Conservation (phyloP, 2,888 invertebrate species). For the Brenthis hecate region DNA sequence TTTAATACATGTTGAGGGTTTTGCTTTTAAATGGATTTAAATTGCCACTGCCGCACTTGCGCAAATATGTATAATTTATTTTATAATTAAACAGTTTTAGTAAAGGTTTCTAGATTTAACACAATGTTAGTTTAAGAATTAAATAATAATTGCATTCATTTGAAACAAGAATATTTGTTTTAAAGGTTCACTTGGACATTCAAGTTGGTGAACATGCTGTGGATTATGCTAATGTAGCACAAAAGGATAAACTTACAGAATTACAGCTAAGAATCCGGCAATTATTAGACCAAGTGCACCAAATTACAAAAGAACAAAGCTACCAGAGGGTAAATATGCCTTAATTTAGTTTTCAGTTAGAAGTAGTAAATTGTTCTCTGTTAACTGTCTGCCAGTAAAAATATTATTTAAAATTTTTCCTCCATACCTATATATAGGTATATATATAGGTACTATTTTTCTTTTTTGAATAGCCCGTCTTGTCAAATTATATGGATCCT, state of each 20-base stretch:
- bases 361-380: no score
- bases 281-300: constrained; percentile 97
- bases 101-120: neutral
- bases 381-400: no score
- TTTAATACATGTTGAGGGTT: no score
- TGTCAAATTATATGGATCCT: no score
- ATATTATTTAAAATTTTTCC: no score
- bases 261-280: constrained; percentile 97
- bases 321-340: constrained; percentile 92
- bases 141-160: constrained; percentile 89
- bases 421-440: no score
- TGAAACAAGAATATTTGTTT: neutral
- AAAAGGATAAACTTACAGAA: constrained; percentile 98
- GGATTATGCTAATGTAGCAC: constrained; percentile 98
- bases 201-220: constrained; percentile 99
- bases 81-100: neutral
- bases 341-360: constrained; percentile 2
- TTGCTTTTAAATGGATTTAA: no score
- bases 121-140: neutral
- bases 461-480: no score
- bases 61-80: constrained; percentile 26
- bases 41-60: constrained; percentile 24
- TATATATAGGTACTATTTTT: no score
- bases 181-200: constrained; percentile 96
- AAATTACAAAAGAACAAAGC: constrained; percentile 99